A percentile compares a stretch with the other conserved stretches of the same genome.
These are phyloP conservation scores for Andrena cerasifolii DNA, from an alignment of 1,140 invertebrate species.

Conservation along the genomic window DNA sequence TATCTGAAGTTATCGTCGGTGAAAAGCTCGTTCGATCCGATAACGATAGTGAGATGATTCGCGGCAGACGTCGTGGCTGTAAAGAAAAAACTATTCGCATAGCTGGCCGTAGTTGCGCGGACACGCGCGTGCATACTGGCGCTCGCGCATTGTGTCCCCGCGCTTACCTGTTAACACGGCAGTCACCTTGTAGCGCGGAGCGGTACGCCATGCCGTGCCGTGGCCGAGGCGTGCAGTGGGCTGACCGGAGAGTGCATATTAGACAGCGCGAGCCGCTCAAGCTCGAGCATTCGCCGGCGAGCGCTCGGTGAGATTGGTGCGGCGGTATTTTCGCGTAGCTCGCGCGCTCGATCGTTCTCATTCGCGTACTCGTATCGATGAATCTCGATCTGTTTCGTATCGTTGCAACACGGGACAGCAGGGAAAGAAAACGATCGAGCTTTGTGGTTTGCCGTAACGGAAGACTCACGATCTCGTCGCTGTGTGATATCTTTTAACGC, in stretches of 20 bases:
- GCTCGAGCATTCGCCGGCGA: conserved; percentile 74
- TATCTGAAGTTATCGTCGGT: neutral
- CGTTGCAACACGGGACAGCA: neutral
- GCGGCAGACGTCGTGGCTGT: neutral
- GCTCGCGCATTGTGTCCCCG: conserved; percentile 48
- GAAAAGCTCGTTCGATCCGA: neutral
- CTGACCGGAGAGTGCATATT: conserved; percentile 72
- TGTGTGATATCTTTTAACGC: conserved; percentile 34
- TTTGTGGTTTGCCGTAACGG: neutral
- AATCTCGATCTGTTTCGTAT: neutral
- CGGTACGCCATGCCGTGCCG: conserved; percentile 58
- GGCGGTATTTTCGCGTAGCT: neutral
- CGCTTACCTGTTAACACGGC: conserved; percentile 72
- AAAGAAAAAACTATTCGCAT: neutral
- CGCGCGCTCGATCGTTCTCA: conserved; percentile 7
- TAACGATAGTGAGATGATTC: neutral
- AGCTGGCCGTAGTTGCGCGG: conserved; percentile 13
- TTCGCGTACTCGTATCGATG: conserved; percentile 18
- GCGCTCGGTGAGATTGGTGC: conserved; percentile 66
- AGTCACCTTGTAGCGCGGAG: conserved; percentile 65
- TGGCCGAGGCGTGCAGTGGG: conserved; percentile 51
- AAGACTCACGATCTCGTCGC: neutral
- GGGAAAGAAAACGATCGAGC: neutral
- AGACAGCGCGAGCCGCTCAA: conserved; percentile 66
- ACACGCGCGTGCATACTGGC: conserved; percentile 55